phyloP scores from a whole-genome alignment of 1,140 invertebrate species.

The Radopholus similis region DNA sequence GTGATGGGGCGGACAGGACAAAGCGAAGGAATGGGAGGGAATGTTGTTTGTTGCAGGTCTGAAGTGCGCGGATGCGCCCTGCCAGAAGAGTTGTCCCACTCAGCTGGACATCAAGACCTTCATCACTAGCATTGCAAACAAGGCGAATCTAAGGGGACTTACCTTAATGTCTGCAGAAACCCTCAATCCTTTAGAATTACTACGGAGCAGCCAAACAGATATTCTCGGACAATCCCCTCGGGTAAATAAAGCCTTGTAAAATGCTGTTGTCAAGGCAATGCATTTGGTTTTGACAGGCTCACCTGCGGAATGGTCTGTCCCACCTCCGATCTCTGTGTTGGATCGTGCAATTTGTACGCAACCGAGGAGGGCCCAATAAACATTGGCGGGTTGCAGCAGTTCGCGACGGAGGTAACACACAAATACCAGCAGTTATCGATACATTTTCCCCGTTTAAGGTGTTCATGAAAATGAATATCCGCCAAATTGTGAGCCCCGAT shows the following conservation, averaged over 20 bases:
- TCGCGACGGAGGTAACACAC: constrained; percentile 78
- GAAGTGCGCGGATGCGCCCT: constrained; percentile 95
- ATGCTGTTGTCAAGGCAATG: background rate
- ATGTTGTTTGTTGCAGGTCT: constrained; percentile 69
- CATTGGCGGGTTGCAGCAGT: constrained; percentile 95
- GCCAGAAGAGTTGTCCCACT: constrained; percentile 95
- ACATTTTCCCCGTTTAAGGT: constrained; percentile 73
- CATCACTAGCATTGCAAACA: constrained; percentile 91
- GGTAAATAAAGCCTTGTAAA: constrained; percentile 23
- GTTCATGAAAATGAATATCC: constrained; percentile 87
- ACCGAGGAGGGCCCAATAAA: constrained; percentile 88
- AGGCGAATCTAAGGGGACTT: too few species aligned
- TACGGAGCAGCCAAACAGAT: constrained; percentile 95
- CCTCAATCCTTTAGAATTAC: constrained; percentile 73
- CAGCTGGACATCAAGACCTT: constrained; percentile 94
- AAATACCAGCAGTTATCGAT: constrained; percentile 90
- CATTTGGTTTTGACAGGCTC: constrained; percentile 61
- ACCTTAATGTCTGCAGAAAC: background rate
- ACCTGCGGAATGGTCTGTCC: constrained; percentile 99
- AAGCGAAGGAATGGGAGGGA: background rate
- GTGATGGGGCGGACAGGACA: background rate
- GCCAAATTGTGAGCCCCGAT: constrained; percentile 75
- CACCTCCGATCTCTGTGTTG: constrained; percentile 93
- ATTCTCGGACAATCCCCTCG: constrained; percentile 91
- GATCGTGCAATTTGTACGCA: constrained; percentile 90